A percentile compares a stretch with the other conserved stretches of the same genome.
Conservation (phyloP, 30 jellyfish, hydroid and myxozoan species). For the Aurelia sp. region DNA sequence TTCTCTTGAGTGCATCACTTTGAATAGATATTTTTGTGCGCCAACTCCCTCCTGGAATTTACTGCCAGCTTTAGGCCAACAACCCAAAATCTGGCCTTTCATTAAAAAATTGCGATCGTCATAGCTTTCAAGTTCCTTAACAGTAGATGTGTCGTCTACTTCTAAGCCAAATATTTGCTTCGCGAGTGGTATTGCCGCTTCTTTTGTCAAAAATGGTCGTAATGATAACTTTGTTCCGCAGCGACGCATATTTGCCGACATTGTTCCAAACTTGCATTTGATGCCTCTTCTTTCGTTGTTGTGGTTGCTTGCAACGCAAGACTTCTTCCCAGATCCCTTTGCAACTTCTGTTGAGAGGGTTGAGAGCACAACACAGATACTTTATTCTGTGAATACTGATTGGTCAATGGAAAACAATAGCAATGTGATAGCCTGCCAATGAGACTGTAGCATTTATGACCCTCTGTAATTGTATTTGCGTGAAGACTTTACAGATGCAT, state of each 20-base stretch:
- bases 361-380: no score
- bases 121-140: constrained; percentile 46
- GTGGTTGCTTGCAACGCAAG: no score
- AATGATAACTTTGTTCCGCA: not conserved
- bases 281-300: not conserved
- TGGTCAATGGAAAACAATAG: no score
- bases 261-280: not conserved
- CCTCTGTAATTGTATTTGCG: no score
- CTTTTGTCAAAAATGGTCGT: constrained; percentile 38
- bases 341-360: no score
- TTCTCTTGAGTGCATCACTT: constrained; percentile 16
- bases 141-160: constrained; percentile 6
- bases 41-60: not conserved
- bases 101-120: constrained; percentile 45
- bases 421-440: no score
- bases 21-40: constrained; percentile 9
- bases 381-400: no score
- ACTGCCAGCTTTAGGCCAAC: not conserved
- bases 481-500: no score
- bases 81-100: not conserved
- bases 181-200: not conserved
- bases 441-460: no score
- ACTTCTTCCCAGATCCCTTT: no score
- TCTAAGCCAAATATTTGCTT: constrained; percentile 8
- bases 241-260: not conserved